A percentile compares a stretch with the other conserved stretches of the same genome.
Conservation (phyloP, 1,140 invertebrate genomes). For the Sesamia nonagrioides region DNA sequence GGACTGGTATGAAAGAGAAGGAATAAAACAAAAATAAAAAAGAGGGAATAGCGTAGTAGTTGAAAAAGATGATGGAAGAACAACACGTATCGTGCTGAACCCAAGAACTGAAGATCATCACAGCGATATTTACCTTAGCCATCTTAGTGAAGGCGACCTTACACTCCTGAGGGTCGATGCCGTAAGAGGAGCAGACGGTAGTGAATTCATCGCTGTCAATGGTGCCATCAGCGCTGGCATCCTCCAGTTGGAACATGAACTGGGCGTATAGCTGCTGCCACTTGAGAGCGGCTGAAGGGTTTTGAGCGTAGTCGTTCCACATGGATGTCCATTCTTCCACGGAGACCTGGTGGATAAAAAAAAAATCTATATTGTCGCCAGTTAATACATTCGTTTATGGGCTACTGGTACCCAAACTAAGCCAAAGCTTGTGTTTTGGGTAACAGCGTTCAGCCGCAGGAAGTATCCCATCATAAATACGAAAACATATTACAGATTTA, state of each 20-base stretch:
- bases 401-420: too few species aligned
- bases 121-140: conserved; percentile 88
- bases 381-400: too few species aligned
- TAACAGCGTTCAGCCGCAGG: too few species aligned
- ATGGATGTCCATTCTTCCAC: conserved; percentile 95
- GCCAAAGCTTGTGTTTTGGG: too few species aligned
- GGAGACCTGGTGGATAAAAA: conserved; percentile 82
- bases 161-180: conserved; percentile 91
- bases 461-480: too few species aligned
- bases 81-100: too few species aligned
- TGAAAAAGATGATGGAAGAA: too few species aligned
- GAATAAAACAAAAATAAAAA: too few species aligned
- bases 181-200: conserved; percentile 93
- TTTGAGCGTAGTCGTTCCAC: conserved; percentile 95
- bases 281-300: conserved; percentile 91
- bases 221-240: conserved; percentile 94
- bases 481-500: too few species aligned
- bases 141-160: conserved; percentile 93
- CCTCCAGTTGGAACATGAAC: conserved; percentile 96
- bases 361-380: not conserved
- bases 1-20: too few species aligned
- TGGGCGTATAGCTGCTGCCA: conserved; percentile 95
- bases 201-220: conserved; percentile 95
- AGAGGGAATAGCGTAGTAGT: too few species aligned
- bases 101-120: not conserved